Conservation (phyloP, 2,888 invertebrate species). For the Dryobota labecula region DNA sequence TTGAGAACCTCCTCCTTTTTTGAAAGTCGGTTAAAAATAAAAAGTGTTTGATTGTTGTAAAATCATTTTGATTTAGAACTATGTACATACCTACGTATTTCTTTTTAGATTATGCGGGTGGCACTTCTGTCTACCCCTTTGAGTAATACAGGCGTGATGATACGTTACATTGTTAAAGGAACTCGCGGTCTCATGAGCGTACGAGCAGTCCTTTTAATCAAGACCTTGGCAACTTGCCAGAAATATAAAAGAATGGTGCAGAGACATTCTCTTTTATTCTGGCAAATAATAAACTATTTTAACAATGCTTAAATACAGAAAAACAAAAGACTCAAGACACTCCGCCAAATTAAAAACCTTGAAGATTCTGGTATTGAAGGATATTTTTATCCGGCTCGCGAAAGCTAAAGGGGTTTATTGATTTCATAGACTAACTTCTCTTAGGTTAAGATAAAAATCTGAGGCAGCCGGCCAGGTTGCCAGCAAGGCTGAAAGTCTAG, state of each 20-base stretch:
- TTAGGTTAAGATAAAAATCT: too few relatives aligned
- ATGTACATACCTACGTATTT: too few relatives aligned
- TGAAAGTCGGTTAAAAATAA: too few relatives aligned
- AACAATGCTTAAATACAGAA: slow-evolving; percentile 34
- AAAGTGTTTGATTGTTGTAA: too few relatives aligned
- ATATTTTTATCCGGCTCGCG: background rate
- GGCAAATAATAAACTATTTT: slow-evolving; percentile 42
- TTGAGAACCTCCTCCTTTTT: too few relatives aligned
- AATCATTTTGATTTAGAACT: too few relatives aligned
- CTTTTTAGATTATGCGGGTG: too few relatives aligned
- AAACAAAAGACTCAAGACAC: slow-evolving; percentile 7
- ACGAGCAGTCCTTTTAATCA: slow-evolving; percentile 37
- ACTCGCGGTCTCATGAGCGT: background rate
- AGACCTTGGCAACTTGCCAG: slow-evolving; percentile 31
- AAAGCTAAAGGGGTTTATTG: background rate
- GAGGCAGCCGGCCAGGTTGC: too few relatives aligned
- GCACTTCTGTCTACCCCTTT: background rate
- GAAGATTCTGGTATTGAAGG: slow-evolving; percentile 13
- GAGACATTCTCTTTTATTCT: slow-evolving; percentile 18
- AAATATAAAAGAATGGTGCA: slow-evolving; percentile 3
- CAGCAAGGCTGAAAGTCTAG: too few relatives aligned
- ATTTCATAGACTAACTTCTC: too few relatives aligned
- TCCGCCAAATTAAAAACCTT: slow-evolving; percentile 41
- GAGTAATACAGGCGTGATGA: background rate
- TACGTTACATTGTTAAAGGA: background rate